phyloP scores from a whole-genome alignment of 2,888 invertebrate genomes.

The Andrena praecox region DNA sequence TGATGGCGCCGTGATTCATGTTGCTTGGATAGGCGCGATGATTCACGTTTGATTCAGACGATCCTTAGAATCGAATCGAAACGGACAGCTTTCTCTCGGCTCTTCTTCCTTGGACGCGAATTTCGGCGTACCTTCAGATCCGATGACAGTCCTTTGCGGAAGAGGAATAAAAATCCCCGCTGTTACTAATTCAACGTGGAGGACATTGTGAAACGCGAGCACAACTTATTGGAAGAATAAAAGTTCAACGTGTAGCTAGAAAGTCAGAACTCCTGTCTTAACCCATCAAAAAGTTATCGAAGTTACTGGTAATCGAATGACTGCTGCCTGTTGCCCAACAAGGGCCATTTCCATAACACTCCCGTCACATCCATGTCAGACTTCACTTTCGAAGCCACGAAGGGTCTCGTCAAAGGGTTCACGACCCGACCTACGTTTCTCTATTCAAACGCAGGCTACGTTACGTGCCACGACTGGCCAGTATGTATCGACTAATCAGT shows the following conservation, averaged over 20 bases:
- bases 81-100: constrained; percentile 11
- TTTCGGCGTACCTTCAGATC: not conserved
- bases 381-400: not conserved
- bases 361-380: not conserved
- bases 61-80: constrained; percentile 3
- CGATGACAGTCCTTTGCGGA: no score
- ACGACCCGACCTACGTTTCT: not conserved
- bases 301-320: no score
- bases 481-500: constrained; percentile 42
- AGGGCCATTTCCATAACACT: no score
- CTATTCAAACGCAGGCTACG: constrained; percentile 5
- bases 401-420: not conserved
- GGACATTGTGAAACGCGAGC: no score
- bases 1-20: constrained; percentile 19
- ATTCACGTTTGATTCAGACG: constrained; percentile 21
- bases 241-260: no score
- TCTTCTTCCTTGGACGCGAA: not conserved
- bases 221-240: no score
- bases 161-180: no score
- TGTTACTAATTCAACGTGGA: no score
- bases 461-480: constrained; percentile 36
- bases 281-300: no score
- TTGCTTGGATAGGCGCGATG: not conserved
- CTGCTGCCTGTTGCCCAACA: no score
- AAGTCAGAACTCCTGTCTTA: no score